Base-by-base conservation (phyloP, 2,113 vertebrate genomes). In the Gambusia holbrooki region DNA sequence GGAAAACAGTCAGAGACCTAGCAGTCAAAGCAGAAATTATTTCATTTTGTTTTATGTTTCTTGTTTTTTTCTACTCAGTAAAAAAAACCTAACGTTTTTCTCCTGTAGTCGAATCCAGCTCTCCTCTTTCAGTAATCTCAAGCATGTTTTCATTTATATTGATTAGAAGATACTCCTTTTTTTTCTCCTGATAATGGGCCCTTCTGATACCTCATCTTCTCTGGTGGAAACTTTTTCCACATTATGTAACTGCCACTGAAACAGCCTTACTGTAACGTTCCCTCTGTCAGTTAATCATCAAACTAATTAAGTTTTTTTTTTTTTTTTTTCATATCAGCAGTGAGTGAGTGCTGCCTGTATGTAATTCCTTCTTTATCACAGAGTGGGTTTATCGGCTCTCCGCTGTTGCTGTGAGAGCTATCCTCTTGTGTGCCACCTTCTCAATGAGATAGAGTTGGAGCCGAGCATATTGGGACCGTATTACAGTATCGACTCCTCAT, bases 401-500 rank as follows among this genome's bases (percentile, higher is more conserved):
- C 73, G 60, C 63, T 73, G 33, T 30, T n/a, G 48, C 62, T 25
- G 13, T 63, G 66, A 62, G 70, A 79, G 76, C 77, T 42, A 62
- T 62, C 69, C 63, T 73, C 76, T 69, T 32, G 48, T 76, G 75
- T 77, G 37, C 65, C 77, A 71, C 83, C 70, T 80, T 63, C 66
- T 83, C 71, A 32, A 32, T 12, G 40, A 80, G 86, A 86, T 69
- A 72, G 83, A 85, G 75, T 69, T 25, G 33, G 71, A 82, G 77
- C 40, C 15, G 30, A 35, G 68, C 80, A 74, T 74, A 80, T 79
- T 70, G 73, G 70, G 88, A 76, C 79, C 77, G 71, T 82, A 84
- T 90, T 89, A 90, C 80, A 70, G 66, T 84, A 91, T 92, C 75
- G 74, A 89, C 86, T 86, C 83, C 69, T 80, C 68, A 69, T 87